Evolutionary conservation across 1,140 invertebrate species (phyloP).

Genomic region (Leptopilina boulardi): DNA sequence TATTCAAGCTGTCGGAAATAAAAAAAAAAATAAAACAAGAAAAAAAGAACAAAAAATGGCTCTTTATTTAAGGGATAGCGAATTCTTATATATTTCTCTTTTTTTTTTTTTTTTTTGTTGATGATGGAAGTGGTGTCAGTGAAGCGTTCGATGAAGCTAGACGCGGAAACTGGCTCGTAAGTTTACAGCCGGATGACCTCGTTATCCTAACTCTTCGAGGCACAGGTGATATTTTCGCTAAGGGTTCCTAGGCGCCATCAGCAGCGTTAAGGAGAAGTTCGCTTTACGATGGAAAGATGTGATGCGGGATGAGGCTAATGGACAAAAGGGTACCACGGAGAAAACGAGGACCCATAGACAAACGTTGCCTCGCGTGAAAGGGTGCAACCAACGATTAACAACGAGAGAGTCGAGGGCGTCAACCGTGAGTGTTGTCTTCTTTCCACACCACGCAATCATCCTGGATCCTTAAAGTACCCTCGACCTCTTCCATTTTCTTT

Average conservation of each 20-base stretch:
- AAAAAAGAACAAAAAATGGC: slow-evolving; percentile 40
- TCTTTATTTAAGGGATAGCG: neutral
- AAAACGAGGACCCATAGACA: slow-evolving; percentile 56
- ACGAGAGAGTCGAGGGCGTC: slow-evolving; percentile 63
- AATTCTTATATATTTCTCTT: neutral
- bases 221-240: slow-evolving; percentile 60
- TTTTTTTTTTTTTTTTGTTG: neutral
- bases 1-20: no score
- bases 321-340: slow-evolving; percentile 66
- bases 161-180: slow-evolving; percentile 54
- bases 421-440: slow-evolving; percentile 65
- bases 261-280: slow-evolving; percentile 30
- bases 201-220: slow-evolving; percentile 61
- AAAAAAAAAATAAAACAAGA: neutral
- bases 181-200: slow-evolving; percentile 59
- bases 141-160: slow-evolving; percentile 37
- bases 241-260: slow-evolving; percentile 35
- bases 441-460: slow-evolving; percentile 59
- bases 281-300: slow-evolving; percentile 44
- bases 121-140: slow-evolving; percentile 17
- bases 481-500: slow-evolving; percentile 39
- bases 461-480: slow-evolving; percentile 53
- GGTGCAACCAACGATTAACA: slow-evolving; percentile 73
- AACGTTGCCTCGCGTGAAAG: slow-evolving; percentile 62
- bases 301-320: slow-evolving; percentile 67